Evolutionary conservation across 30 jellyfish, hydroid and myxozoan genomes (phyloP).

Genomic region (Clytia hemisphaerica): DNA sequence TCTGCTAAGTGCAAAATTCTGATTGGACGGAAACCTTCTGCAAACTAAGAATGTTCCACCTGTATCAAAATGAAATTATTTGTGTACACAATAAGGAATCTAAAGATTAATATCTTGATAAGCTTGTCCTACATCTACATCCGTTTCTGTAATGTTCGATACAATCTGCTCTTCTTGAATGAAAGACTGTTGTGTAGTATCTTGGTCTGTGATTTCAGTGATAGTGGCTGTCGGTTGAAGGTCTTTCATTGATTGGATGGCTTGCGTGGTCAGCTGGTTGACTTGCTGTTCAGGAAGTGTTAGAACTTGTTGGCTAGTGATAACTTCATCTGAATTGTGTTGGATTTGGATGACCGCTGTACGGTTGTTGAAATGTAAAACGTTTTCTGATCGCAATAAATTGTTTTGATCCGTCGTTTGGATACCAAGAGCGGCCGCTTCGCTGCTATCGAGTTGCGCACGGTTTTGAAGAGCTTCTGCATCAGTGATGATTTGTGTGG

Average conservation of each 20-base stretch:
- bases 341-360: slow-evolving; percentile 36
- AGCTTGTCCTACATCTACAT: slow-evolving; percentile 1
- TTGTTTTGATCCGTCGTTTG: no score
- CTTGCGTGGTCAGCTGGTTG: background rate
- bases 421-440: no score
- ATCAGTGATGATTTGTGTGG: slow-evolving; percentile 25
- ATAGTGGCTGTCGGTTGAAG: no score
- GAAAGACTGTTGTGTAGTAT: no score
- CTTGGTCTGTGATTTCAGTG: no score
- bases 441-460: slow-evolving; percentile 20
- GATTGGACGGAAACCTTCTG: no score
- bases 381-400: no score
- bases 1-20: no score
- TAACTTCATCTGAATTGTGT: slow-evolving; percentile 1
- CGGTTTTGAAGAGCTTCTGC: slow-evolving; percentile 18
- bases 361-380: slow-evolving; percentile 28
- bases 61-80: background rate
- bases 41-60: background rate
- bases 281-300: slow-evolving; percentile 6
- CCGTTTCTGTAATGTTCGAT: background rate
- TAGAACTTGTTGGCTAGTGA: slow-evolving; percentile 6
- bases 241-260: no score
- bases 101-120: background rate
- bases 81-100: background rate
- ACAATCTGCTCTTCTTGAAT: slow-evolving; percentile 22